These are phyloP conservation scores for Syngnathus typhle DNA, from an alignment of 2,113 vertebrate genomes.

Conservation along the genomic window DNA sequence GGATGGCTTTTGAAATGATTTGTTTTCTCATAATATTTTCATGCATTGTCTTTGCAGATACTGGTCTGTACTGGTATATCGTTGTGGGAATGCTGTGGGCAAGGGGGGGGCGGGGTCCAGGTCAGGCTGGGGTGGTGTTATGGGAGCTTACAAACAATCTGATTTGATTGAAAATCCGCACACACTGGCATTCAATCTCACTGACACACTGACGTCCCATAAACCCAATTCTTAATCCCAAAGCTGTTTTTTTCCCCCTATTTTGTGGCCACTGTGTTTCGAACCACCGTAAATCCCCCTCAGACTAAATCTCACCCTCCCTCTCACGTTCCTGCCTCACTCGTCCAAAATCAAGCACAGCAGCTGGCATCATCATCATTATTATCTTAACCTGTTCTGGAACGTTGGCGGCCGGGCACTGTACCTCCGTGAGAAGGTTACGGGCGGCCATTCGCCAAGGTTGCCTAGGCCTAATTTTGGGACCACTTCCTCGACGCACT, in stretches of 20 bases:
- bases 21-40: neutral
- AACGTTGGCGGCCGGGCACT: neutral
- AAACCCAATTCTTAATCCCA: conserved; percentile 74
- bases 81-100: neutral
- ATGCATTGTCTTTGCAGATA: conserved; percentile 11
- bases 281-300: conserved; percentile 53
- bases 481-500: neutral
- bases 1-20: neutral
- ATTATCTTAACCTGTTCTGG: conserved; percentile 2
- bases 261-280: conserved; percentile 54
- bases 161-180: conserved; percentile 74
- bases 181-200: conserved; percentile 52
- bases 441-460: neutral
- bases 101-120: neutral
- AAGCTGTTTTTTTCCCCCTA: conserved; percentile 51
- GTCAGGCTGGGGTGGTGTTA: neutral
- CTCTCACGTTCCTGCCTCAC: conserved; percentile 17
- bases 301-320: conserved; percentile 28
- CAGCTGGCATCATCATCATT: neutral
- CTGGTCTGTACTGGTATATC: conserved; percentile 23
- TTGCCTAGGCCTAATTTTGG: conserved; percentile 19
- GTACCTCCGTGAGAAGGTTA: conserved; percentile 31
- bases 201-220: conserved; percentile 54
- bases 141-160: conserved; percentile 57
- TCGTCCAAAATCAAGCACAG: conserved; percentile 8